Evolutionary conservation across 2,113 vertebrate genomes (phyloP).

Genomic region (Heterotilapia buettikoferi): DNA sequence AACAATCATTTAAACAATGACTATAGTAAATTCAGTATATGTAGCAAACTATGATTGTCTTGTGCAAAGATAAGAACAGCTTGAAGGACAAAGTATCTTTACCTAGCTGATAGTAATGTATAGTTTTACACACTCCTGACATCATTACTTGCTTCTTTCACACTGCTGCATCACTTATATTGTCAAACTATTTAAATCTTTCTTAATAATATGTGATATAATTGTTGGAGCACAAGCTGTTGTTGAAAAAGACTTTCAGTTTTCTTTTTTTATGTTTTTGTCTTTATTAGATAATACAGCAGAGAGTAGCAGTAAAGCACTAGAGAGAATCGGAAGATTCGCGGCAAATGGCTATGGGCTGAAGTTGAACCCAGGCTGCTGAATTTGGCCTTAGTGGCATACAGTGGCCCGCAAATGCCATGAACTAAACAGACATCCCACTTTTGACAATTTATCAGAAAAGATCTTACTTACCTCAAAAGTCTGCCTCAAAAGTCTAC

Average conservation of each 20-base stretch:
- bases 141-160: background rate
- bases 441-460: background rate
- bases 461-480: fast-evolving
- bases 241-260: background rate
- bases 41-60: background rate
- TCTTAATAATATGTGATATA: background rate
- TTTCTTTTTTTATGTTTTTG: background rate
- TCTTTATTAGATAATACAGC: background rate
- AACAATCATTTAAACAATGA: background rate
- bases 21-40: background rate
- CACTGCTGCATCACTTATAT: background rate
- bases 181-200: background rate
- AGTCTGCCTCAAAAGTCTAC: background rate
- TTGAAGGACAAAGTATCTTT: background rate
- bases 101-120: background rate
- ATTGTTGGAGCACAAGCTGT: background rate
- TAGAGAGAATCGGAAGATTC: background rate
- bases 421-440: background rate
- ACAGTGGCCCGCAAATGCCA: background rate
- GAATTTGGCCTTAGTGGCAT: background rate
- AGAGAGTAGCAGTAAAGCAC: background rate
- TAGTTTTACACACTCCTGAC: background rate
- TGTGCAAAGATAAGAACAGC: background rate
- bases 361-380: background rate
- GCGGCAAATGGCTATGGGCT: fast-evolving